Evolutionary conservation across 2,888 invertebrate species (phyloP).

Genomic region (Thera britannica): DNA sequence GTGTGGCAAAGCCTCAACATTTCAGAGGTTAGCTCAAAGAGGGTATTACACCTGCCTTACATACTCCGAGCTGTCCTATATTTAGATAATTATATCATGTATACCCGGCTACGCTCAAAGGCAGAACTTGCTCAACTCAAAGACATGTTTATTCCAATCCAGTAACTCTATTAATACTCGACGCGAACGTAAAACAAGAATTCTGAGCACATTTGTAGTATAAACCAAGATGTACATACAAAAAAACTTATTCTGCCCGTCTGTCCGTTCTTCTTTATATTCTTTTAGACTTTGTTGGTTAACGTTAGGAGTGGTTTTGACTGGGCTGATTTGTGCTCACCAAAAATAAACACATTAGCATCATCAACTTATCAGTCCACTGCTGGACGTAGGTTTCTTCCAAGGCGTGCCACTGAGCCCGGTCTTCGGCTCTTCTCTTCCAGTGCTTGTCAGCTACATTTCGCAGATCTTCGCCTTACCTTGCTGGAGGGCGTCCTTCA

Average conservation of each 20-base stretch:
- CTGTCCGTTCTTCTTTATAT: not conserved
- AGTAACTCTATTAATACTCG: constrained; percentile 45
- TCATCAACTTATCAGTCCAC: no score
- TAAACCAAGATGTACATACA: not conserved
- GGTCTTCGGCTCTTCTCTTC: no score
- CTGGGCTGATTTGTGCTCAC: no score
- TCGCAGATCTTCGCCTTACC: no score
- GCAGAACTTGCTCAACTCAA: constrained; percentile 27
- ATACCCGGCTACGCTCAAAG: constrained; percentile 19
- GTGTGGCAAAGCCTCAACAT: not conserved
- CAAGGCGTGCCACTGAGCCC: no score
- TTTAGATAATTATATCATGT: not conserved
- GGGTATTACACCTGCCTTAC: not conserved
- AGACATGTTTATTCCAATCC: constrained; percentile 46
- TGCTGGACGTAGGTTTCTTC: no score
- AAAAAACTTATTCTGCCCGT: not conserved
- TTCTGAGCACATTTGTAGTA: constrained; percentile 2
- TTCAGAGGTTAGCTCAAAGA: not conserved
- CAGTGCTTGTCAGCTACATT: no score
- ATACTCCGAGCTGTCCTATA: not conserved
- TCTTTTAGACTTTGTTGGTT: no score
- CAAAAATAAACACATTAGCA: no score
- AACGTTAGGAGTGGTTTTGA: no score
- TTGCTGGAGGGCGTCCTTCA: no score
- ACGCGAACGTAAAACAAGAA: constrained; percentile 16